Percentiles rank a stretch among this genome's conserved stretches.
These are phyloP conservation scores for Brevimyrus niger DNA, from an alignment of 2,113 vertebrate species.

Conservation along the genomic window DNA sequence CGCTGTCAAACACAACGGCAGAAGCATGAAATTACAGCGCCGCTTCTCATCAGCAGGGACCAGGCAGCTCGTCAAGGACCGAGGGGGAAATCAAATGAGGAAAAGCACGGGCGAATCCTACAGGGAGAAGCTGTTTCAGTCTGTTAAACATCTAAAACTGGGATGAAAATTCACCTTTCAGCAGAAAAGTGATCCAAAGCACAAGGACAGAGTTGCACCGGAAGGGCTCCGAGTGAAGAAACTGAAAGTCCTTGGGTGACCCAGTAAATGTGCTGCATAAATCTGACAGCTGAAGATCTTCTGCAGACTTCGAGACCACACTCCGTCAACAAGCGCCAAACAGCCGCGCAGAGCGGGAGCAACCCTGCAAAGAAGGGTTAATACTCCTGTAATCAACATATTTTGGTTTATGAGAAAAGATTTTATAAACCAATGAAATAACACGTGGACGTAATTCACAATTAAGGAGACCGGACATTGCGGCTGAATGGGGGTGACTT, in stretches of 20 bases:
- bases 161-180: conserved; percentile 5
- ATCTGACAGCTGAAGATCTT: not conserved
- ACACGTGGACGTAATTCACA: not conserved
- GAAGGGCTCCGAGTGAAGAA: not conserved
- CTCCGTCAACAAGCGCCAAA: not conserved
- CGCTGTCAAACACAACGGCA: not conserved
- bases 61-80: not conserved
- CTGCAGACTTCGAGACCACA: not conserved
- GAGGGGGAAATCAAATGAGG: not conserved
- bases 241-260: not conserved
- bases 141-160: conserved; percentile 9
- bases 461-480: not conserved
- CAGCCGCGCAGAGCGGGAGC: not conserved
- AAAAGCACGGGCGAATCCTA: not conserved
- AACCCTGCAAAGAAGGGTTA: not conserved
- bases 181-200: conserved; percentile 1
- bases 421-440: not conserved
- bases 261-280: not conserved
- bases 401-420: not conserved
- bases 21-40: conserved; percentile 1
- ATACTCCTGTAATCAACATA: not conserved
- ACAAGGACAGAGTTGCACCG: not conserved
- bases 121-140: not conserved
- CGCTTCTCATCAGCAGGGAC: not conserved
- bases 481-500: not conserved